Evolutionary conservation across 1,140 invertebrate genomes (phyloP).

Genomic region (Limonius californicus): DNA sequence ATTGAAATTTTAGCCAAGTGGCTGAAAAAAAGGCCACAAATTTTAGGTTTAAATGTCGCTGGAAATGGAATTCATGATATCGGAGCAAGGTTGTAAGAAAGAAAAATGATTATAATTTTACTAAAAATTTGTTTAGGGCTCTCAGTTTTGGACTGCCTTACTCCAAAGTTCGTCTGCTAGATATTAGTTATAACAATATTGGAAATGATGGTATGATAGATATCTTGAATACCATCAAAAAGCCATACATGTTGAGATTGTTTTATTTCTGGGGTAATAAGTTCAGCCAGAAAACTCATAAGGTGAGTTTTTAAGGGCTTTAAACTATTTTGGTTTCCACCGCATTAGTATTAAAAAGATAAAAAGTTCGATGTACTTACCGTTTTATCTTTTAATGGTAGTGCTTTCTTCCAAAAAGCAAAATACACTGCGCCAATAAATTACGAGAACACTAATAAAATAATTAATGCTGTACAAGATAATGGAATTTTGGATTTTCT

Average conservation of each 20-base stretch:
- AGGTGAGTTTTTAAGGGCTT: neutral
- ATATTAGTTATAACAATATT: slow-evolving; percentile 54
- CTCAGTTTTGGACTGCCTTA: slow-evolving; percentile 52
- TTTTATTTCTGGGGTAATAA: slow-evolving; percentile 56
- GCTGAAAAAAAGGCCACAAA: slow-evolving; percentile 48
- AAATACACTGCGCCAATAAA: no score
- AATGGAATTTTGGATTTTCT: no score
- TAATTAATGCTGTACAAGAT: no score
- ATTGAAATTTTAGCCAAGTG: slow-evolving; percentile 51
- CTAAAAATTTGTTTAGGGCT: slow-evolving; percentile 41
- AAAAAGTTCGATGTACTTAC: no score
- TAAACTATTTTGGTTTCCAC: no score
- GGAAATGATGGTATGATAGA: slow-evolving; percentile 49
- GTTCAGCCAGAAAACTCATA: slow-evolving; percentile 28
- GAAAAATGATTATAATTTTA: no score
- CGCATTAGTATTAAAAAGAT: no score
- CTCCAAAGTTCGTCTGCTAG: slow-evolving; percentile 52
- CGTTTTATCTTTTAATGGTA: no score
- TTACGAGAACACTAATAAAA: no score
- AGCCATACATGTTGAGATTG: slow-evolving; percentile 48
- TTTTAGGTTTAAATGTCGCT: slow-evolving; percentile 51
- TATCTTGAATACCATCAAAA: slow-evolving; percentile 54
- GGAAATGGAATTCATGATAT: slow-evolving; percentile 53
- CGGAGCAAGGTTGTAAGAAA: slow-evolving; percentile 52
- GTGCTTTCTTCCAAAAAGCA: no score